A percentile compares a stretch with the other conserved stretches of the same genome.
Conservation (phyloP, 1,140 invertebrate species). For the Macrocentrus cingulum region DNA sequence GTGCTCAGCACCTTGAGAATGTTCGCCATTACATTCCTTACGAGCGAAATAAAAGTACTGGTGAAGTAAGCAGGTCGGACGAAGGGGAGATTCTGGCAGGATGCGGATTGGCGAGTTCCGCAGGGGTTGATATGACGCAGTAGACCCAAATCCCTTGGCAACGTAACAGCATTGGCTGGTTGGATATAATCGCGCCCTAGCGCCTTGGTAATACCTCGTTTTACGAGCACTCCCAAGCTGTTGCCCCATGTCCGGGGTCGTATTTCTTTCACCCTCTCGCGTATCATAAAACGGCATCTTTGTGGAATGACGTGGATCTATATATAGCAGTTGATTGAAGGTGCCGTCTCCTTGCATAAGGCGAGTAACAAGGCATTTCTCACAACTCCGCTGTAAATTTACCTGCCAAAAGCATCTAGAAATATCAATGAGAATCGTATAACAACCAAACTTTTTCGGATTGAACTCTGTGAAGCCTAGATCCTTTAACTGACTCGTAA, state of each 20-base stretch:
- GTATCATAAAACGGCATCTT: slow-evolving; percentile 24
- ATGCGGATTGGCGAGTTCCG: slow-evolving; percentile 13
- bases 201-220: slow-evolving; percentile 34
- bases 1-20: slow-evolving; percentile 38
- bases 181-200: slow-evolving; percentile 27
- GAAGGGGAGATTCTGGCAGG: no score
- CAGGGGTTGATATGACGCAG: background rate
- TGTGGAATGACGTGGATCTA: slow-evolving; percentile 11
- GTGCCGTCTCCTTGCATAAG: slow-evolving; percentile 1
- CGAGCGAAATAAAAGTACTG: slow-evolving; percentile 14
- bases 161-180: slow-evolving; percentile 32
- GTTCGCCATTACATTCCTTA: slow-evolving; percentile 41
- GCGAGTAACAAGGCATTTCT: slow-evolving; percentile 1
- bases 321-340: background rate
- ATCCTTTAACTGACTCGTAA: no score
- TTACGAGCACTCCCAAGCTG: slow-evolving; percentile 32
- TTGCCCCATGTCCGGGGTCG: slow-evolving; percentile 30
- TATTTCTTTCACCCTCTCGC: slow-evolving; percentile 24
- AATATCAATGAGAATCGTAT: no score
- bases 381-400: slow-evolving; percentile 11
- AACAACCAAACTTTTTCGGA: no score
- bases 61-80: slow-evolving; percentile 15
- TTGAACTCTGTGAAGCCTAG: no score
- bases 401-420: background rate
- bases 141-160: slow-evolving; percentile 18